Evolutionary conservation across 2,797 vertebrate genomes (phyloP).

Genomic region (Girardinus metallicus): DNA sequence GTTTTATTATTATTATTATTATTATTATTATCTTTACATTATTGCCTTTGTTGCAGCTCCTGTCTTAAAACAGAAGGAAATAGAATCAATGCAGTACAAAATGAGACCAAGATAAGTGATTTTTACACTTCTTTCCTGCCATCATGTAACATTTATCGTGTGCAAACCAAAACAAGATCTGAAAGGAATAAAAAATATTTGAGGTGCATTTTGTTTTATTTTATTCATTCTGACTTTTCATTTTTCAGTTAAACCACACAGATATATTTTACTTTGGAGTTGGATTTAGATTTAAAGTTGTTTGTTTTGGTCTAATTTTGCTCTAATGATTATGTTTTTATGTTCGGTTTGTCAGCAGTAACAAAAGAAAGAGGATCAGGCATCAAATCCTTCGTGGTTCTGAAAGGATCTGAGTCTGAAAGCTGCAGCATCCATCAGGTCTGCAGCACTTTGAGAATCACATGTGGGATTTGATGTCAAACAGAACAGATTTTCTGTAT

Average conservation of each 20-base stretch:
- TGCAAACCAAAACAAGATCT: neutral
- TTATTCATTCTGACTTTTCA: neutral
- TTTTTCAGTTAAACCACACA: no score
- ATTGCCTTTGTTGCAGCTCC: neutral
- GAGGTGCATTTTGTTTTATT: neutral
- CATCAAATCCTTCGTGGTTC: neutral
- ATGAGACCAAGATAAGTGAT: neutral
- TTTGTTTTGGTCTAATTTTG: no score
- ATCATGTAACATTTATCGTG: neutral
- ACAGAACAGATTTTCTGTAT: no score
- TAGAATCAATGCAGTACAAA: neutral
- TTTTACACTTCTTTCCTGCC: neutral
- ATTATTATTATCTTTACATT: no score
- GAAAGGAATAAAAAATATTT: neutral
- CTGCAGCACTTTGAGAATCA: neutral
- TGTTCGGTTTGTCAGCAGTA: neutral
- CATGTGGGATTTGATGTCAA: neutral
- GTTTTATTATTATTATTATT: no score
- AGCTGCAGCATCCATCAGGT: neutral
- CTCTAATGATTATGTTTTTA: no score
- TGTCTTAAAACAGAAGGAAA: neutral
- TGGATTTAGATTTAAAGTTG: neutral
- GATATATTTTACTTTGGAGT: neutral
- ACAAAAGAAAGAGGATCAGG: neutral
- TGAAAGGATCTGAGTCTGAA: neutral